Evolutionary conservation across 2,888 invertebrate species (phyloP).

Genomic region (Fragum fragum): DNA sequence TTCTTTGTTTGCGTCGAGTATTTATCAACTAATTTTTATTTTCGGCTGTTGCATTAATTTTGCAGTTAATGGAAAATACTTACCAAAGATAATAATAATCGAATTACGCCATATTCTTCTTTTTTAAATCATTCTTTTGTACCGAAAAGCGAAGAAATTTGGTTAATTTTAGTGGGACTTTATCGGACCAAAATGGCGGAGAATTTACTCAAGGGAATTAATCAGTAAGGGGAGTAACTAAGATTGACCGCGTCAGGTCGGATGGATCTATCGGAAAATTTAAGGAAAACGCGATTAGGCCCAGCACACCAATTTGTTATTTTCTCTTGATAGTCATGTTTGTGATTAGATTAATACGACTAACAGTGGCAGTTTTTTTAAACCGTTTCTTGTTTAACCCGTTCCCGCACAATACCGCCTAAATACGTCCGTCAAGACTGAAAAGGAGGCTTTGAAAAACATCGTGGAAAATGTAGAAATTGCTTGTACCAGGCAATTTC

Average conservation of each 20-base stretch:
- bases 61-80: not conserved
- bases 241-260: not conserved
- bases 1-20: slow-evolving; percentile 54
- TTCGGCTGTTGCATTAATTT: not conserved
- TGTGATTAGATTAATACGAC: too few species aligned
- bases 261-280: not conserved
- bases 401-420: too few species aligned
- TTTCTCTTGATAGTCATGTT: too few species aligned
- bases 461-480: too few species aligned
- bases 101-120: not conserved
- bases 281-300: too few species aligned
- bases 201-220: slow-evolving; percentile 50
- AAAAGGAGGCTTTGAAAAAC: too few species aligned
- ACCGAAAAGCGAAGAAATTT: not conserved
- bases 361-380: too few species aligned
- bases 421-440: too few species aligned
- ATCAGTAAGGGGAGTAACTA: slow-evolving; percentile 33
- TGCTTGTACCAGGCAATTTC: too few species aligned
- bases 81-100: not conserved
- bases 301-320: too few species aligned
- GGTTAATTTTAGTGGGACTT: not conserved
- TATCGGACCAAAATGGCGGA: slow-evolving; percentile 61
- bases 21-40: not conserved
- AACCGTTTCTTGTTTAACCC: too few species aligned
- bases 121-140: not conserved